Conservation (phyloP, 2,888 invertebrate genomes). For the Calameuta pallipes region DNA sequence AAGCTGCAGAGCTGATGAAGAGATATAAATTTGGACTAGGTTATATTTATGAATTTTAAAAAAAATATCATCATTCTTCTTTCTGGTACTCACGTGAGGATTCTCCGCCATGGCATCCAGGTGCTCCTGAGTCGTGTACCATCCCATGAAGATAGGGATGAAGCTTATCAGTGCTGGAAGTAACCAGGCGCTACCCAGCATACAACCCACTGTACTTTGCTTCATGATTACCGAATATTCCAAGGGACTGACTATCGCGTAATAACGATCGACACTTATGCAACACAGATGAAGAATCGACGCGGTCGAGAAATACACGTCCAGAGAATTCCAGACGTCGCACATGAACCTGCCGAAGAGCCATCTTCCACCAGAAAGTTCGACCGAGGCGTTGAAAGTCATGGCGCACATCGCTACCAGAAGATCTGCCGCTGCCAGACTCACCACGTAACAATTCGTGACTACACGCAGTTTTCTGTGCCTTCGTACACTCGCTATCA, state of each 20-base stretch:
- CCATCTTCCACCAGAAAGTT: conserved; percentile 86
- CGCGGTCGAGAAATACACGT: conserved; percentile 93
- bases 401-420: conserved; percentile 91
- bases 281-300: conserved; percentile 94
- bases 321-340: conserved; percentile 93
- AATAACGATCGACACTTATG: conserved; percentile 92
- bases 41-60: neutral
- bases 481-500: conserved; percentile 85
- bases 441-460: conserved; percentile 96
- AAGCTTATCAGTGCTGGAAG: conserved; percentile 74
- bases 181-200: conserved; percentile 71
- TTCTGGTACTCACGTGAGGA: conserved; percentile 70
- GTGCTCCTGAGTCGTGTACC: conserved; percentile 77
- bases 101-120: conserved; percentile 70
- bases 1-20: conserved; percentile 74
- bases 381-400: conserved; percentile 93
- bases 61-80: neutral
- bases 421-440: conserved; percentile 93
- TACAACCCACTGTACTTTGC: conserved; percentile 75
- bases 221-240: conserved; percentile 95
- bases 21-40: neutral
- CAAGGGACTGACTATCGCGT: conserved; percentile 90
- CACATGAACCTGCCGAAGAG: conserved; percentile 91
- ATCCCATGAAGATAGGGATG: conserved; percentile 74
- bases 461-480: conserved; percentile 86